These are phyloP conservation scores for Emesis furor DNA, from an alignment of 2,888 invertebrate genomes.

Conservation along the genomic window DNA sequence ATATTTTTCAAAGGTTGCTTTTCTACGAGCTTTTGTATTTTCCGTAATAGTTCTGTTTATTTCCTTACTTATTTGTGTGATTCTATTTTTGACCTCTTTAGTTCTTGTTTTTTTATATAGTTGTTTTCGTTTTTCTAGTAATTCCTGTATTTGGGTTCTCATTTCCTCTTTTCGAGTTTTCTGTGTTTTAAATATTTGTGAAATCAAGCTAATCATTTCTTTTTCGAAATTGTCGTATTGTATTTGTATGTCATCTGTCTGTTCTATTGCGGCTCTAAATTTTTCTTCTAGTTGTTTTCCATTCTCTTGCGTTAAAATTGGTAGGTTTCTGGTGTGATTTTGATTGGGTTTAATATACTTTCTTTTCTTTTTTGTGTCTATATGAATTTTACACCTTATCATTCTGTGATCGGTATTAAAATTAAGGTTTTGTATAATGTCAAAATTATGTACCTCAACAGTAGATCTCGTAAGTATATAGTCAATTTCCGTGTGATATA, in stretches of 20 bases:
- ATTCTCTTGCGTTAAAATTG: background rate
- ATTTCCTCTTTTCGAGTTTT: background rate
- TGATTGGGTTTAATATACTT: background rate
- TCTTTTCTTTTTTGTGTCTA: background rate
- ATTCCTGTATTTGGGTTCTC: background rate
- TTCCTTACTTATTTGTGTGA: background rate
- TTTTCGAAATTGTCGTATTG: background rate
- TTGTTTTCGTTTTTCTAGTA: background rate
- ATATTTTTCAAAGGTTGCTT: background rate
- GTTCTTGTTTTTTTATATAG: background rate
- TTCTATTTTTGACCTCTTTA: background rate
- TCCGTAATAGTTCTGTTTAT: background rate
- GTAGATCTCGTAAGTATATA: slow-evolving; percentile 9
- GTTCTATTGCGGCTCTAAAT: background rate
- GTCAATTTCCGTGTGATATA: slow-evolving; percentile 11
- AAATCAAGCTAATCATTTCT: background rate
- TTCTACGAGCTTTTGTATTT: background rate
- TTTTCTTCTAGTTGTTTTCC: slow-evolving; percentile 5
- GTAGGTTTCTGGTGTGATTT: background rate
- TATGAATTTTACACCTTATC: slow-evolving; percentile 1
- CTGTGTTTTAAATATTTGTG: background rate
- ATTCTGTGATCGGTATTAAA: slow-evolving; percentile 8
- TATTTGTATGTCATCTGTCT: background rate
- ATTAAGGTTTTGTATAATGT: slow-evolving; percentile 8
- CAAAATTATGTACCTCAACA: background rate